phyloP scores from a whole-genome alignment of 30 jellyfish, hydroid and myxozoan species.

The Hydractinia echinata region DNA sequence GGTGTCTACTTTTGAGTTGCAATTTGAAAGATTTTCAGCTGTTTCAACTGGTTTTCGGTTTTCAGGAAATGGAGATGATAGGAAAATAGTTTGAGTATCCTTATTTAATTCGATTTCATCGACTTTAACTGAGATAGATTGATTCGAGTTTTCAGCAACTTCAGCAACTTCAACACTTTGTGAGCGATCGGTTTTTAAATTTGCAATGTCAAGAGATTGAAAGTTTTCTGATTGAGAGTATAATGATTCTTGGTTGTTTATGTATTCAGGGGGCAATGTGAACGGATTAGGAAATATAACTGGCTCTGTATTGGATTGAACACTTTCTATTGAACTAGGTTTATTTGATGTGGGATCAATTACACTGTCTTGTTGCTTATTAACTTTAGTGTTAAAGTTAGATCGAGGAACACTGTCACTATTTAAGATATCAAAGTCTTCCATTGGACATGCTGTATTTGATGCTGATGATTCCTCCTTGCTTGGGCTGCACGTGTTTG shows the following conservation, averaged over 20 bases:
- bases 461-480: not conserved
- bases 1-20: too few relatives aligned
- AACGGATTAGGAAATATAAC: conserved; percentile 16
- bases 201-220: conserved; percentile 18
- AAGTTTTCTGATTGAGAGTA: conserved; percentile 37
- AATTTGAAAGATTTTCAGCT: too few relatives aligned
- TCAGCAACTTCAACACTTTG: not conserved
- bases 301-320: not conserved
- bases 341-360: not conserved
- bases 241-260: conserved; percentile 31
- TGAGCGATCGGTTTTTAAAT: not conserved
- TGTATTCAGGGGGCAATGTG: not conserved
- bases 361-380: not conserved
- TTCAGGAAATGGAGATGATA: not conserved
- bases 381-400: too few relatives aligned
- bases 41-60: too few relatives aligned
- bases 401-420: not conserved
- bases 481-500: not conserved
- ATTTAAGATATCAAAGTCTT: conserved; percentile 1
- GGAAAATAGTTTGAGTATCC: not conserved
- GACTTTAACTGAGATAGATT: not conserved
- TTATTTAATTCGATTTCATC: not conserved
- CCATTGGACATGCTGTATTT: not conserved
- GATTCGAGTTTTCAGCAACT: not conserved
- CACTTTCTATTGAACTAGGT: not conserved